Conservation (phyloP, 1,140 invertebrate genomes). For the Centruroides vittatus region DNA sequence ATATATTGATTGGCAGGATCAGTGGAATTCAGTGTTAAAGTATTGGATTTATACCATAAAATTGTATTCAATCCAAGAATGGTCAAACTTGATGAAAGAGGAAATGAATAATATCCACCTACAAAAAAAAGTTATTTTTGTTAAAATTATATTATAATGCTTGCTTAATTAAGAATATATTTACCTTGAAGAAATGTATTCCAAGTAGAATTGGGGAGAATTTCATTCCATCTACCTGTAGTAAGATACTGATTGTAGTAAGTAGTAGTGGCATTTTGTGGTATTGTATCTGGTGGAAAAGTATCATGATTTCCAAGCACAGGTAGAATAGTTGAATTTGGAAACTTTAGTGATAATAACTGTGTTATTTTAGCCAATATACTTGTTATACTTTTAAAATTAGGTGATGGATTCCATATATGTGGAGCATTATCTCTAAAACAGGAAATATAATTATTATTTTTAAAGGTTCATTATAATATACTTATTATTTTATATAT, state of each 20-base stretch:
- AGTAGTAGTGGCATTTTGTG: background rate
- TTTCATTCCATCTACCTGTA: constrained; percentile 23
- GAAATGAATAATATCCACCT: constrained; percentile 9
- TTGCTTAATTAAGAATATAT: background rate
- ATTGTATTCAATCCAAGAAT: constrained; percentile 12
- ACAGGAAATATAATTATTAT: background rate
- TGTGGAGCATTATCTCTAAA: constrained; percentile 31
- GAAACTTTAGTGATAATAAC: constrained; percentile 23
- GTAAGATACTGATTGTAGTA: constrained; percentile 26
- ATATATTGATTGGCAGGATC: constrained; percentile 23
- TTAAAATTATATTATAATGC: too few relatives aligned
- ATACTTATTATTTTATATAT: too few relatives aligned
- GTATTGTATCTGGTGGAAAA: constrained; percentile 18
- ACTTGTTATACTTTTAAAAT: constrained; percentile 21
- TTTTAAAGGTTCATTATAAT: background rate
- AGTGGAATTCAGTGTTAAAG: background rate
- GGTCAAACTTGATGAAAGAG: background rate
- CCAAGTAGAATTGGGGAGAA: constrained; percentile 14
- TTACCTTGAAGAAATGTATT: constrained; percentile 7
- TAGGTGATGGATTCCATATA: constrained; percentile 20
- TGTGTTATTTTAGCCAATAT: constrained; percentile 25
- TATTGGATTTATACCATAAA: constrained; percentile 10
- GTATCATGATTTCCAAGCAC: constrained; percentile 34
- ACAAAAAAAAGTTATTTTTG: background rate
- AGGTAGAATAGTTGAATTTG: constrained; percentile 26